Percentiles rank a stretch among this genome's conserved stretches.
These are phyloP conservation scores for Lethocerus indicus DNA, from an alignment of 1,140 invertebrate species.

Conservation along the genomic window DNA sequence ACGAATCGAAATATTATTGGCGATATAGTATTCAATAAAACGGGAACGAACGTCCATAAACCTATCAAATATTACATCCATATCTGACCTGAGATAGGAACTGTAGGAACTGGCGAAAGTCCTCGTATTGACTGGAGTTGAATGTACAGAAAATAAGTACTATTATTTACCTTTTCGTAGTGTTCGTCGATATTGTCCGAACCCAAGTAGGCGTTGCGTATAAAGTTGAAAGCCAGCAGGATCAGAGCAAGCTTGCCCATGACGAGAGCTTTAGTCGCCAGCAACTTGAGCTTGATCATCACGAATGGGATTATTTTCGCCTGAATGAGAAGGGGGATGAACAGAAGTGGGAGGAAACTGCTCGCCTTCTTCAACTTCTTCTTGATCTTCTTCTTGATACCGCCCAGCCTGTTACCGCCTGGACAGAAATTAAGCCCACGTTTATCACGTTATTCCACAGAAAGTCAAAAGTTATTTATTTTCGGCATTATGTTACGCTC, in stretches of 20 bases:
- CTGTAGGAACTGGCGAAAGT: neutral
- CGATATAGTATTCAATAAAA: neutral
- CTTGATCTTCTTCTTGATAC: neutral
- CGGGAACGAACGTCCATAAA: neutral
- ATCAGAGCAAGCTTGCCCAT: slow-evolving; percentile 2
- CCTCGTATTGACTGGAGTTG: neutral
- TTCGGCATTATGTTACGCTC: too few relatives aligned
- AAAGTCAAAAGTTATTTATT: too few relatives aligned
- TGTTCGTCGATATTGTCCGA: slow-evolving; percentile 1
- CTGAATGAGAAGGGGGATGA: slow-evolving; percentile 1
- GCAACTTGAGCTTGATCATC: neutral
- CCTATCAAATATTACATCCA: neutral
- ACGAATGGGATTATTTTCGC: slow-evolving; percentile 3
- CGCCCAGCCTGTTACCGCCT: too few relatives aligned
- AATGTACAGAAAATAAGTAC: neutral
- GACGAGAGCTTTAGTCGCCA: neutral
- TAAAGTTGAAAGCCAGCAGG: neutral
- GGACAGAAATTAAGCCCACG: too few relatives aligned
- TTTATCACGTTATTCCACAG: too few relatives aligned
- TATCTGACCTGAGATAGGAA: neutral
- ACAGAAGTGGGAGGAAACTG: neutral
- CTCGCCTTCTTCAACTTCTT: neutral
- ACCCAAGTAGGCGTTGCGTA: neutral
- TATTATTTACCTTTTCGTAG: neutral
- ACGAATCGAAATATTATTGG: neutral